Evolutionary conservation across 2,797 vertebrate genomes (phyloP), one percentile per base, ranked within the genome.

Genomic region (Sebastes trivittatus): DNA sequence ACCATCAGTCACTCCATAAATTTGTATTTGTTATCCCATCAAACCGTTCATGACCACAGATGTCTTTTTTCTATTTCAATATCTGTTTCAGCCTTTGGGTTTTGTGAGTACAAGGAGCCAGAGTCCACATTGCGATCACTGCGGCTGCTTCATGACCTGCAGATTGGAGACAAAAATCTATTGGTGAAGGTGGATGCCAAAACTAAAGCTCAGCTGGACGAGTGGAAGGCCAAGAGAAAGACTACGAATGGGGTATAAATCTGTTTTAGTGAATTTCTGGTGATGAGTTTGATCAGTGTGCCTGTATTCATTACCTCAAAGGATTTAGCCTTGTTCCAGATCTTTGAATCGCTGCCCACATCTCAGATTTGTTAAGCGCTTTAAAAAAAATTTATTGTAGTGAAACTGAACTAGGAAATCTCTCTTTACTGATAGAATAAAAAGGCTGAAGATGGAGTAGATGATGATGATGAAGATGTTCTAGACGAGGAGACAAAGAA

Each of bases 121-220:
- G 98, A 99, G 85, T 99, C 98, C 62, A 99, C 98, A 0, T 92
- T 99, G 25, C 96, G 98, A 77, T 96, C 98, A 2, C 93, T 99
- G 71, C 96, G 98, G 77, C 93, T 99, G 68, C 96, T 99, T n/a
- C 98, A 99, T 72, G 98, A 99, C 86, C 96, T 99, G 38, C 97
- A 97, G 87, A 97, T 99, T 72, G 98, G 98, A 89, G 98, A 99
- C 90, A 99, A 99, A 95, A 99, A 98, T 88, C 94, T 99, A 63
- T 95, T 99, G 49, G 98, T 99, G 76, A 99, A 99, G 95, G 98
- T 99, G 86, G 98, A 99, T 85, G 98, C 98, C 65, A 99, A 99
- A 93, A 99, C 98, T 78, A 99, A 99, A 94, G 97, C 98, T 81
- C 98, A 99, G 83, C 94, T 99, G 68, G 98, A 99, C 59, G 98